Base-by-base conservation (phyloP, 1,140 invertebrate genomes). In the Cyclina sinensis region DNA sequence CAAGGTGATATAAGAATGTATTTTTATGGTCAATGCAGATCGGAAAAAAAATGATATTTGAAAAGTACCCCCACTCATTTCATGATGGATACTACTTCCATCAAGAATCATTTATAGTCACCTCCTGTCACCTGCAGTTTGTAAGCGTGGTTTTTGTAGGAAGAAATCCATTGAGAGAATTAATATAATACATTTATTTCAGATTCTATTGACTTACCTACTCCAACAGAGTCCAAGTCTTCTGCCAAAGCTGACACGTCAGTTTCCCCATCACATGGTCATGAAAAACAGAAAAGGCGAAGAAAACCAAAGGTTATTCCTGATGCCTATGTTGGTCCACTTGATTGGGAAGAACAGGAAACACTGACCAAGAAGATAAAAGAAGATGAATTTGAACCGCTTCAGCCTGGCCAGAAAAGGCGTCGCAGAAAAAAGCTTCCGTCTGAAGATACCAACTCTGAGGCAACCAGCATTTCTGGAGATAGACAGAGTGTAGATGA, bases 281-380 rank as follows among this genome's bases (percentile, higher is more conserved):
- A 73, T 46, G 57, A 39, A 9, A 86, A 86, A 46, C 35, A 51
- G 46, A 88, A 88, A 54, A 59, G 86, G 27, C 81, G 80, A 74
- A 16, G 86, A 16, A 88, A 88, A 35, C 86, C 86, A 1, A 88
- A 88, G 68, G 51, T 88, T 14, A 81, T 88, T n/a, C 86, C 86
- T 32, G 86, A 88, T 74, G 35, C 86, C 1, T 88, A 88, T 39
- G 48, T 54, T 24, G 86, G 86, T 37, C 86, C 86, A 18, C 18
- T 88, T 9, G 84, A 86, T 68, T 88, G 59, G 81, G 78, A 81
- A 43, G 32, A 79, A 54, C 35, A 51, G 27, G 81, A 83, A 65
- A 27, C 48, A 35, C 24, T 18, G n/a, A 27, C 21, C 27, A 62
- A 37, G 21, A 59, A 51, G 24, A 9, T n/a, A 9, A 51, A 51